These are phyloP conservation scores for Meloe dianella DNA, from an alignment of 2,888 invertebrate genomes.

Conservation along the genomic window DNA sequence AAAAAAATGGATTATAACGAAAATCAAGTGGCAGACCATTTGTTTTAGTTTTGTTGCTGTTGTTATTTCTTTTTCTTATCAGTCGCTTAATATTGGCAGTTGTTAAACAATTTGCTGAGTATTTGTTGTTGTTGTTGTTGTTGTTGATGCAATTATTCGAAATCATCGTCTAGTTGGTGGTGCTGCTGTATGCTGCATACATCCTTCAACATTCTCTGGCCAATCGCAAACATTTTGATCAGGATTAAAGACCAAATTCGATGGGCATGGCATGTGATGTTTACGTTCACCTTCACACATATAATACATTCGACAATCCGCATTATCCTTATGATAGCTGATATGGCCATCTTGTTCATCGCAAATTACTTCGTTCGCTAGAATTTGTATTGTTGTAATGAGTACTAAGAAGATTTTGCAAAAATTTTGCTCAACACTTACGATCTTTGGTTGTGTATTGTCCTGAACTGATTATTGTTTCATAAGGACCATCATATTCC, in stretches of 20 bases:
- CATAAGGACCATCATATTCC: constrained; percentile 87
- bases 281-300: constrained; percentile 96
- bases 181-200: constrained; percentile 73
- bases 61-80: not conserved
- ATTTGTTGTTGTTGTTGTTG: not conserved
- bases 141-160: not conserved
- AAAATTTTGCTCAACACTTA: constrained; percentile 62
- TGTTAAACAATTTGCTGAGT: not conserved
- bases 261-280: constrained; percentile 95
- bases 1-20: not conserved
- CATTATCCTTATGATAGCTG: constrained; percentile 88
- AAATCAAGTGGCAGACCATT: not conserved
- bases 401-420: not conserved
- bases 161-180: constrained; percentile 60
- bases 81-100: not conserved
- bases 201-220: constrained; percentile 94
- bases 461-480: constrained; percentile 72
- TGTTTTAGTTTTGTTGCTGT: not conserved
- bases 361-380: constrained; percentile 87
- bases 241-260: constrained; percentile 89
- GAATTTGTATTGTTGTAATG: constrained; percentile 15
- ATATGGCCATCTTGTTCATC: constrained; percentile 96
- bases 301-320: constrained; percentile 92
- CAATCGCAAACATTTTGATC: constrained; percentile 95
- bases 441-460: constrained; percentile 89